A percentile compares a stretch with the other conserved stretches of the same genome.
Conservation (phyloP, 2,113 vertebrate species). For the Heteronetta atricapilla region DNA sequence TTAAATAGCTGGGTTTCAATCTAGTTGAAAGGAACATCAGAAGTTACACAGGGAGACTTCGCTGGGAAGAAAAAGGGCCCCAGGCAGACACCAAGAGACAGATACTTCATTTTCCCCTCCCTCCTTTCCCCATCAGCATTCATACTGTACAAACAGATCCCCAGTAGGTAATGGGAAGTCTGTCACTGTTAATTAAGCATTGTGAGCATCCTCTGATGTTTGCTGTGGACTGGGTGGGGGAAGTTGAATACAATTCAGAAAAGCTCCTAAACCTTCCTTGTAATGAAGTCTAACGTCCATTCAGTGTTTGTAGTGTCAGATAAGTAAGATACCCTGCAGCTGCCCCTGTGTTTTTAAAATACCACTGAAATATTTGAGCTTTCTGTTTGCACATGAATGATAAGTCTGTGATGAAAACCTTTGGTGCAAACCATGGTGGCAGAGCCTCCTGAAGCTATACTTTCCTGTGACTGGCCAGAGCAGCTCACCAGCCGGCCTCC, state of each 20-base stretch:
- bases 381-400: neutral
- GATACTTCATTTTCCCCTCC: neutral
- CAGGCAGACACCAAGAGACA: accelerated
- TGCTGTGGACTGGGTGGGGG: neutral
- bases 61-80: neutral
- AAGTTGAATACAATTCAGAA: neutral
- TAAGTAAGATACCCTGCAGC: neutral
- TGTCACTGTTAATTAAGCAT: neutral
- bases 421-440: accelerated
- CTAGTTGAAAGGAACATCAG: neutral
- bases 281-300: neutral
- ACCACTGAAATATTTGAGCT: neutral
- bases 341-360: neutral
- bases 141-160: neutral
- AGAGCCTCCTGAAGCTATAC: neutral
- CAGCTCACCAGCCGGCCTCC: neutral
- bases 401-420: neutral
- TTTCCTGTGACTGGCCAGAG: neutral
- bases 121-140: neutral
- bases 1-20: neutral
- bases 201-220: neutral
- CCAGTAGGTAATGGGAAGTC: neutral
- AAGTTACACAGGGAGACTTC: neutral
- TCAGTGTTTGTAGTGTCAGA: neutral
- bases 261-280: neutral